Conservation (phyloP, 2,797 vertebrate genomes). For the Luscinia luscinia region DNA sequence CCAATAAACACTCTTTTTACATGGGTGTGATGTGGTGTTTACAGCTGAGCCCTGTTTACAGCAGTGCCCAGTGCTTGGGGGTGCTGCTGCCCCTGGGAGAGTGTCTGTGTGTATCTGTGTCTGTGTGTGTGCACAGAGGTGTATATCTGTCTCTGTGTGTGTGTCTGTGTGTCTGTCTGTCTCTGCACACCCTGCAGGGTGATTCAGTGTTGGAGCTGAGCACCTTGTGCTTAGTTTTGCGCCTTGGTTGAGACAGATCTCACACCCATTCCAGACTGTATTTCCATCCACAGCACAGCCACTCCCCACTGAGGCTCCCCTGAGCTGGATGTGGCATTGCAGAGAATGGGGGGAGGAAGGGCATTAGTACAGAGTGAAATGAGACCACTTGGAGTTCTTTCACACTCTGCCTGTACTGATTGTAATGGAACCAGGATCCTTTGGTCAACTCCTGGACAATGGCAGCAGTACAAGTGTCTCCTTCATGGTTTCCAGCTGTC, state of each 20-base stretch:
- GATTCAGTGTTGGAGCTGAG: too few species aligned
- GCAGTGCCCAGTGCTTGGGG: background rate
- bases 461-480: background rate
- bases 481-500: background rate
- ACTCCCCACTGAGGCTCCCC: background rate
- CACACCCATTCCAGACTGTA: background rate
- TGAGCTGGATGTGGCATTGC: background rate
- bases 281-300: too few species aligned
- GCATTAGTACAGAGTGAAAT: accelerated
- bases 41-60: background rate
- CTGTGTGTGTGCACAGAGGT: too few species aligned
- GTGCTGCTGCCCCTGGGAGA: background rate
- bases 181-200: too few species aligned
- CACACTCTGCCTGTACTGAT: accelerated
- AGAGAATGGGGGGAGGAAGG: background rate
- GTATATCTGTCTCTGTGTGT: too few species aligned
- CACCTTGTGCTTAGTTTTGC: too few species aligned
- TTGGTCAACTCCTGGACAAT: background rate
- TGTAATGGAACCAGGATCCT: background rate
- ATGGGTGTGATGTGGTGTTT: background rate
- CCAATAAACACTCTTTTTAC: conserved; percentile 81
- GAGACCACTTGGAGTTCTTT: accelerated
- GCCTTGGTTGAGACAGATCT: background rate
- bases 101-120: background rate
- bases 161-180: too few species aligned